A percentile compares a stretch with the other conserved stretches of the same genome.
These are phyloP conservation scores for Chrysolina americana DNA, from an alignment of 2,888 invertebrate species.

Conservation along the genomic window DNA sequence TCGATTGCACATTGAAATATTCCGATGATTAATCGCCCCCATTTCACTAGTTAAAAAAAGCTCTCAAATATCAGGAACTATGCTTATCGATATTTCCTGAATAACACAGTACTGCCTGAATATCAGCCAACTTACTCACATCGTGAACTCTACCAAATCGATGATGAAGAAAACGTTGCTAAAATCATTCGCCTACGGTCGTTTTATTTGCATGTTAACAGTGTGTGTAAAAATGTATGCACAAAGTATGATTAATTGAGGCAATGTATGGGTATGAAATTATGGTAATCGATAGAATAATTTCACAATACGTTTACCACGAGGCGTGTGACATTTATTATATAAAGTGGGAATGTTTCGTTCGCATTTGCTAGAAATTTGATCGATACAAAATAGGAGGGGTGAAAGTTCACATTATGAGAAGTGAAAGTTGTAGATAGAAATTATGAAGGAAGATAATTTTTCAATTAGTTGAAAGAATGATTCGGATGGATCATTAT, in stretches of 20 bases:
- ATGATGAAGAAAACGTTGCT: neutral
- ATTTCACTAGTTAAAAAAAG: too few relatives aligned
- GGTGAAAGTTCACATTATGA: neutral
- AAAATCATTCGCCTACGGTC: neutral
- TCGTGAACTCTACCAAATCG: too few relatives aligned
- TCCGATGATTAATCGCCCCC: too few relatives aligned
- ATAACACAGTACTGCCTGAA: too few relatives aligned
- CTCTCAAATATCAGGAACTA: too few relatives aligned
- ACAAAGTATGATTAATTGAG: neutral
- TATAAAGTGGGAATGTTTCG: neutral
- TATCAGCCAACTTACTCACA: too few relatives aligned
- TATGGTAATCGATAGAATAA: conserved; percentile 10
- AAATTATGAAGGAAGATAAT: too few relatives aligned
- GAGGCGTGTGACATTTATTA: conserved; percentile 1
- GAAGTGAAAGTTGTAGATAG: too few relatives aligned
- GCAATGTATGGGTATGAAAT: neutral
- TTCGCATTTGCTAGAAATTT: neutral
- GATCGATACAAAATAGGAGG: conserved; percentile 11
- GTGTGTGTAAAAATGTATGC: neutral
- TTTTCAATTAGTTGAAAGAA: too few relatives aligned
- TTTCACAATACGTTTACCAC: conserved; percentile 21
- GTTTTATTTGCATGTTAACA: neutral
- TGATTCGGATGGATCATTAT: too few relatives aligned
- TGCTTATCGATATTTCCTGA: too few relatives aligned
- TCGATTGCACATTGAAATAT: too few relatives aligned